Percentiles rank a stretch among this genome's conserved stretches.
Evolutionary conservation across 2,888 invertebrate genomes (phyloP).

Genomic region (Himalopsyche anomala): DNA sequence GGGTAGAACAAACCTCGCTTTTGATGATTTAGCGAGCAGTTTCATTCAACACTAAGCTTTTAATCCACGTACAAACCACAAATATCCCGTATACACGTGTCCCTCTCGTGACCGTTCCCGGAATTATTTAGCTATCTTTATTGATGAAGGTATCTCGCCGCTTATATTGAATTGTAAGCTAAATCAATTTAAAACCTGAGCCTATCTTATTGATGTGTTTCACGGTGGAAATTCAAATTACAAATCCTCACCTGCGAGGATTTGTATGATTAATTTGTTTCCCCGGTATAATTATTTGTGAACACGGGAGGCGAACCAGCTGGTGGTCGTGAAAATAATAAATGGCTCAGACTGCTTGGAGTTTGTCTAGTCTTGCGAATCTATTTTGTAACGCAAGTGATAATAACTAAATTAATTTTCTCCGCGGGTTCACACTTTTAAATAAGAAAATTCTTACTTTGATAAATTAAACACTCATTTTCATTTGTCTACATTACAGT

Average conservation of each 20-base stretch:
- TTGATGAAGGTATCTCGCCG: constrained; percentile 50
- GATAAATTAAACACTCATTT: too few species aligned
- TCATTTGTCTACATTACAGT: too few species aligned
- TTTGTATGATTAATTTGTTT: constrained; percentile 54
- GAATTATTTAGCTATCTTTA: constrained; percentile 49
- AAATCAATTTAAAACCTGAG: constrained; percentile 55
- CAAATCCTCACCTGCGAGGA: constrained; percentile 51
- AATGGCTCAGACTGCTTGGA: too few species aligned
- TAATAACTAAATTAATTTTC: too few species aligned
- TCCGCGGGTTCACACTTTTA: too few species aligned
- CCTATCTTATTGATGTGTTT: constrained; percentile 57
- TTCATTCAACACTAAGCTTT: constrained; percentile 55
- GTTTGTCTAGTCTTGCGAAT: too few species aligned
- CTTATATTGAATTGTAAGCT: constrained; percentile 49
- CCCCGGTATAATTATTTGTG: constrained; percentile 21
- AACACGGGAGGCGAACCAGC: constrained; percentile 9
- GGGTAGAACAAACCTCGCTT: constrained; percentile 48
- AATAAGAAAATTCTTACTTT: too few species aligned
- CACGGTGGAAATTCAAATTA: constrained; percentile 48
- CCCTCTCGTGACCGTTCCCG: constrained; percentile 48
- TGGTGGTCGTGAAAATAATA: constrained; percentile 3
- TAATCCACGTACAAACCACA: constrained; percentile 57
- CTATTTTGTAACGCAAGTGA: too few species aligned
- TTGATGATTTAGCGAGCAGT: constrained; percentile 59
- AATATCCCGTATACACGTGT: constrained; percentile 49